Evolutionary conservation across 2,797 vertebrate genomes (phyloP).

Genomic region (Florisuga fusca): DNA sequence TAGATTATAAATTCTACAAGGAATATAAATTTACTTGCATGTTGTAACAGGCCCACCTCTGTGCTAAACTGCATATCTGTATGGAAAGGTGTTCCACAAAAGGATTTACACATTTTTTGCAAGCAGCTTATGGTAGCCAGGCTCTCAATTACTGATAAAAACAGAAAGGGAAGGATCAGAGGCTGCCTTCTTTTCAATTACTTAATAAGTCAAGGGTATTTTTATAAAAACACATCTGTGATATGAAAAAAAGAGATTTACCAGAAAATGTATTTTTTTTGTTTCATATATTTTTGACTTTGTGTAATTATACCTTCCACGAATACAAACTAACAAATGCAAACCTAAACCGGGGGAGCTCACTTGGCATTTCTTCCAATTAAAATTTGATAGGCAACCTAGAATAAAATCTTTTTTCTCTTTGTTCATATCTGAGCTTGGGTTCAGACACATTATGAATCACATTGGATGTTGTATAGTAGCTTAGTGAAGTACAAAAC

Average conservation of each 20-base stretch:
- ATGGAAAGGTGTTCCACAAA: neutral
- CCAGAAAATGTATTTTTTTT: neutral
- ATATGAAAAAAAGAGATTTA: neutral
- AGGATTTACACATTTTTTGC: neutral
- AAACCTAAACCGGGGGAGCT: neutral
- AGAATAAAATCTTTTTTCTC: neutral
- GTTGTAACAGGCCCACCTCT: neutral
- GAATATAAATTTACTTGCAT: neutral
- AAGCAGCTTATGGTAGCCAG: neutral
- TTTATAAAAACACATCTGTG: neutral
- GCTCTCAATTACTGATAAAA: slow-evolving; percentile 1
- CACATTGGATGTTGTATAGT: neutral
- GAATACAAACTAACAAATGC: neutral
- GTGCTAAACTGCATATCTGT: neutral
- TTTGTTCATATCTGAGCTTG: neutral
- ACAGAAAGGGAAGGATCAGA: neutral
- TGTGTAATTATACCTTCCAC: neutral
- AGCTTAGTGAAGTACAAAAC: neutral
- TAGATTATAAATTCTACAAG: neutral
- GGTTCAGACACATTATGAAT: rapidly evolving
- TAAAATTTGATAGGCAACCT: neutral
- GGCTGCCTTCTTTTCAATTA: neutral
- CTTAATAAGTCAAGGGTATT: neutral
- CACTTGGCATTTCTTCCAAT: neutral
- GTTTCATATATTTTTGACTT: neutral